A percentile compares a stretch with the other conserved stretches of the same genome.
phyloP scores from a whole-genome alignment of 2,113 vertebrate genomes.

The Scomber scombrus region DNA sequence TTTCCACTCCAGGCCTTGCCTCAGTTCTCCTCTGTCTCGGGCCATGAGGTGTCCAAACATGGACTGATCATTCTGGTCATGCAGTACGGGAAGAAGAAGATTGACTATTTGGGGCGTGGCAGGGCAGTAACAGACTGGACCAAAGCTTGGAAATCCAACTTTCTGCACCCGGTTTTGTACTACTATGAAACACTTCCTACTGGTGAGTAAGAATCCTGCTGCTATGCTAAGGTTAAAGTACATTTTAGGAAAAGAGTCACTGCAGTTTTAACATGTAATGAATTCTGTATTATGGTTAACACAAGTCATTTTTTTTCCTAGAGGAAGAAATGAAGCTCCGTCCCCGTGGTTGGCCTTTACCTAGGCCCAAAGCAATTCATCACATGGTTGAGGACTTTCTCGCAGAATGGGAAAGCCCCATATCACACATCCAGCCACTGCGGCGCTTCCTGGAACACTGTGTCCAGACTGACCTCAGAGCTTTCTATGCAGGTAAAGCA shows the following conservation, averaged over 20 bases:
- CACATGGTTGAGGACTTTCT: slow-evolving; percentile 97
- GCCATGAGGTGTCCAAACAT: slow-evolving; percentile 77
- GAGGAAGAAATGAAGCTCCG: slow-evolving; percentile 90
- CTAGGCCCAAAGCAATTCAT: slow-evolving; percentile 90
- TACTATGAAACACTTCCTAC: slow-evolving; percentile 91
- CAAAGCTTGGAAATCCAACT: slow-evolving; percentile 95
- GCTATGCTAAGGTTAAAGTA: too few species aligned
- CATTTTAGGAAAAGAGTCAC: background rate
- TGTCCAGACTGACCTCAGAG: slow-evolving; percentile 90
- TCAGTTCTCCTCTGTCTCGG: slow-evolving; percentile 88
- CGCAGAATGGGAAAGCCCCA: slow-evolving; percentile 93
- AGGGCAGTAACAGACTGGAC: slow-evolving; percentile 91
- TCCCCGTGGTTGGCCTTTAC: slow-evolving; percentile 90
- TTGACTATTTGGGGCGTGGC: slow-evolving; percentile 83
- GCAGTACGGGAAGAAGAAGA: slow-evolving; percentile 94
- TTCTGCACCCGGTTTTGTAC: slow-evolving; percentile 97
- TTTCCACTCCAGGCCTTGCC: slow-evolving; percentile 91
- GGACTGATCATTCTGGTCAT: slow-evolving; percentile 92
- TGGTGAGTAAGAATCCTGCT: slow-evolving; percentile 80
- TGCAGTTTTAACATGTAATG: background rate
- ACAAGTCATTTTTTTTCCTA: slow-evolving; percentile 61
- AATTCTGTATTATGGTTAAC: background rate
- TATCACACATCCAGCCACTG: slow-evolving; percentile 93
- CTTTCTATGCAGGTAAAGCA: slow-evolving; percentile 92
- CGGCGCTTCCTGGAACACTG: slow-evolving; percentile 96